phyloP scores from a whole-genome alignment of 2,113 vertebrate species.

The Carlito syrichta region DNA sequence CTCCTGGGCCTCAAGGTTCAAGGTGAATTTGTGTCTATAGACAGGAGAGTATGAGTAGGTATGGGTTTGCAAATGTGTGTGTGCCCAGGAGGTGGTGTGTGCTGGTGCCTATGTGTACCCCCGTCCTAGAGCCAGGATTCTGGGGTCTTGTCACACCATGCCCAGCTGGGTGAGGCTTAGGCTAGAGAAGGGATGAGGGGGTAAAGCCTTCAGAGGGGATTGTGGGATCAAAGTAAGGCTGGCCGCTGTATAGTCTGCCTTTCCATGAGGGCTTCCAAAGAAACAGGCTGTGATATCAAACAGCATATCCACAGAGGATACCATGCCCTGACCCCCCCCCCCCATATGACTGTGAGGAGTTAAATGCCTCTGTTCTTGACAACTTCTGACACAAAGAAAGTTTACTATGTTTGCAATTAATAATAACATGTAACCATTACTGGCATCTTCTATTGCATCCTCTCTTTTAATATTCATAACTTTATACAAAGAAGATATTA shows the following conservation, averaged over 20 bases:
- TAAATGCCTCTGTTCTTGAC: not conserved
- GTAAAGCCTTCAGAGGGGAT: not conserved
- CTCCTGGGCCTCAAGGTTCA: not conserved
- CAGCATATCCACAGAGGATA: no score
- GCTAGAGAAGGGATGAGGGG: not conserved
- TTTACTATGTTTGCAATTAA: not conserved
- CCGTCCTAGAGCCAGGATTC: not conserved
- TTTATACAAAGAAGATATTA: not conserved
- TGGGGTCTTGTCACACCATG: not conserved
- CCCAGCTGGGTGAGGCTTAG: not conserved
- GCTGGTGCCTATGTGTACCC: rapidly evolving
- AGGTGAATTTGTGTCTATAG: not conserved
- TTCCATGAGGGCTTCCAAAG: not conserved
- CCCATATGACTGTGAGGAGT: not conserved
- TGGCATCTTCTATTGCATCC: not conserved
- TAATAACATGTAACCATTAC: not conserved
- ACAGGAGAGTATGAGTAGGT: not conserved
- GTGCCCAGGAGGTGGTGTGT: rapidly evolving
- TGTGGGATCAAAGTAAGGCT: not conserved
- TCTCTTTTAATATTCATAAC: not conserved
- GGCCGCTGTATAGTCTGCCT: not conserved
- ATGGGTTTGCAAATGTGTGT: rapidly evolving
- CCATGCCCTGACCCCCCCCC: no score
- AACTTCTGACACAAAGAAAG: not conserved
- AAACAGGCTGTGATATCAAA: not conserved